phyloP scores from a whole-genome alignment of 2,113 vertebrate genomes.

The Hippoglossus stenolepis region DNA sequence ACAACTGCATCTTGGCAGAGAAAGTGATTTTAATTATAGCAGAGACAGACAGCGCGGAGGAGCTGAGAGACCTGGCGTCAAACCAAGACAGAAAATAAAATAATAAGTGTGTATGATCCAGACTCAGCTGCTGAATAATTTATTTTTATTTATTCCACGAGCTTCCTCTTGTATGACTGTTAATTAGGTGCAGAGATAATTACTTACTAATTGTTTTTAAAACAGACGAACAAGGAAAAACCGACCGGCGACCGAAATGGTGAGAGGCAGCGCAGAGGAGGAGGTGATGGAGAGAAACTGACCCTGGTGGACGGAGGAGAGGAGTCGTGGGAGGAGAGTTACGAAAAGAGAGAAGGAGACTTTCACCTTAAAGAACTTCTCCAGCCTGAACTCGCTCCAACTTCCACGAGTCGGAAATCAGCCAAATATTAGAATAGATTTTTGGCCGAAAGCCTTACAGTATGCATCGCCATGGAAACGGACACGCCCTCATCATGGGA shows the following conservation, averaged over 20 bases:
- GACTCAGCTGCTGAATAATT: constrained; percentile 36
- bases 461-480: constrained; percentile 48
- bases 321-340: background rate
- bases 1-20: constrained; percentile 20
- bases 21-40: constrained; percentile 31
- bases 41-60: background rate
- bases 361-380: background rate
- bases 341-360: background rate
- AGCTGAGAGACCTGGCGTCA: constrained; percentile 18
- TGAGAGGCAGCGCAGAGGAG: too few relatives aligned
- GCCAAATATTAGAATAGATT: constrained; percentile 4
- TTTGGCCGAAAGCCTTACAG: background rate
- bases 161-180: background rate
- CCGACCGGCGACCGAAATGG: accelerated
- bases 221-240: background rate
- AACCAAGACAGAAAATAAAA: constrained; percentile 31
- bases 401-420: background rate
- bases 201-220: constrained; percentile 9
- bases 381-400: background rate
- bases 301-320: background rate
- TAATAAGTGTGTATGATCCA: background rate
- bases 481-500: constrained; percentile 58
- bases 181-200: constrained; percentile 33
- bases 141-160: background rate
- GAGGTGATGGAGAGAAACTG: background rate